Conservation (phyloP, 2,113 vertebrate species). For the Menidia beryllina region DNA sequence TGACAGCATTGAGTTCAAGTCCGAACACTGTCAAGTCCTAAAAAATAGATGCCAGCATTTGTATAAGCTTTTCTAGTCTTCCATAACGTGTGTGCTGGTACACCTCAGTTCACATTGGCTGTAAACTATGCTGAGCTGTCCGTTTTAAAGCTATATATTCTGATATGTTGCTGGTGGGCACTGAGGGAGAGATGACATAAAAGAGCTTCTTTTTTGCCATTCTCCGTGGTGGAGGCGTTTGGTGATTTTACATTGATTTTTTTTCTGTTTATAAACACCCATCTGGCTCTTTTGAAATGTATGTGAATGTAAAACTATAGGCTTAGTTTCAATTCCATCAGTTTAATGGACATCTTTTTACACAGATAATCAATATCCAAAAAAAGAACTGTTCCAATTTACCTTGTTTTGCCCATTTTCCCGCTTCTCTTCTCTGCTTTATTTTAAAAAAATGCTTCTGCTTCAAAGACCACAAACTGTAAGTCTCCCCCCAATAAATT, state of each 20-base stretch:
- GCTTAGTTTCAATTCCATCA: background rate
- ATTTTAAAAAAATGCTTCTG: too few species aligned
- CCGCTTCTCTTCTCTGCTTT: too few species aligned
- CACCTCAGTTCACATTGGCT: conserved; percentile 39
- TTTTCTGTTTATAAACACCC: background rate
- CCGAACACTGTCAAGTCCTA: background rate
- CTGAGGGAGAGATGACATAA: conserved; percentile 44
- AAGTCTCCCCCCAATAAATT: too few species aligned
- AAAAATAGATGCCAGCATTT: background rate
- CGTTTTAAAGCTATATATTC: conserved; percentile 41
- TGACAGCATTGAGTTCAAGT: background rate
- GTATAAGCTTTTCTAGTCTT: conserved; percentile 31
- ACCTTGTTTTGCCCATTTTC: background rate
- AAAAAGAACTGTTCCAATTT: background rate
- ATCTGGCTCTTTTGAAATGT: conserved; percentile 41
- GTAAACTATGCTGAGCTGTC: conserved; percentile 37
- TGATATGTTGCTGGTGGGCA: conserved; percentile 43
- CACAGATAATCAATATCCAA: too few species aligned
- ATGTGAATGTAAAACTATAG: background rate
- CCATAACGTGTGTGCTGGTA: conserved; percentile 25
- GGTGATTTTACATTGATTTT: conserved; percentile 24
- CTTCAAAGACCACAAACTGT: background rate
- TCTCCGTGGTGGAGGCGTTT: conserved; percentile 23
- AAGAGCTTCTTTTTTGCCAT: conserved; percentile 39
- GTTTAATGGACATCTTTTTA: background rate